phyloP scores from a whole-genome alignment of 1,140 invertebrate species.

The Polypedilum pembai region DNA sequence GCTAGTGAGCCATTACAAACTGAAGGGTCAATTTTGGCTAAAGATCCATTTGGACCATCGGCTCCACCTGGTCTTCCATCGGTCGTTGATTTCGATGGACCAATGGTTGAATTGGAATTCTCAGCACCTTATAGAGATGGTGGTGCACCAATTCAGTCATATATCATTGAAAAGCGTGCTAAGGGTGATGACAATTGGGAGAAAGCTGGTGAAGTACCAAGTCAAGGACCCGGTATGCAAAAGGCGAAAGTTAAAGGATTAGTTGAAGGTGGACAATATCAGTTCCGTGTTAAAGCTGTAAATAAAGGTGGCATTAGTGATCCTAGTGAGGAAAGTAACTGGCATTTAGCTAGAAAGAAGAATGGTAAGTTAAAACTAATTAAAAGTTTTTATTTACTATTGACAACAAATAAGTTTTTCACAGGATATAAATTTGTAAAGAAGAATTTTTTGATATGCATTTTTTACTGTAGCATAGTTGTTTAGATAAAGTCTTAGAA shows the following conservation, averaged over 20 bases:
- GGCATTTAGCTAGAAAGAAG: slow-evolving; percentile 71
- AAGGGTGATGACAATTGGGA: slow-evolving; percentile 92
- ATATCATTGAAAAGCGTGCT: slow-evolving; percentile 94
- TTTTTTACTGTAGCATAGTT: background rate
- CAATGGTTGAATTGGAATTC: slow-evolving; percentile 91
- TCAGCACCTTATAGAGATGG: slow-evolving; percentile 91
- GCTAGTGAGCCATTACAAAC: slow-evolving; percentile 89
- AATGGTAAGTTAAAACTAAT: slow-evolving; percentile 8
- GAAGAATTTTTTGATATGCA: background rate
- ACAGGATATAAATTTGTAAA: background rate
- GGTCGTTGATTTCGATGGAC: slow-evolving; percentile 88
- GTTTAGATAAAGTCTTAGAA: background rate
- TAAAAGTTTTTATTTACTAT: too few species aligned
- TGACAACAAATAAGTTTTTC: too few species aligned
- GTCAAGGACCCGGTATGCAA: slow-evolving; percentile 51
- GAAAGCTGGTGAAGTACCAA: slow-evolving; percentile 74
- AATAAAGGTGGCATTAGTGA: slow-evolving; percentile 96
- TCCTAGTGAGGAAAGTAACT: slow-evolving; percentile 88
- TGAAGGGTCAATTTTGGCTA: slow-evolving; percentile 77
- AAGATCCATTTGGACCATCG: slow-evolving; percentile 91
- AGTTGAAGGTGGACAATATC: slow-evolving; percentile 88
- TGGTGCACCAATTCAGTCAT: slow-evolving; percentile 91
- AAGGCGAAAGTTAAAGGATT: slow-evolving; percentile 76
- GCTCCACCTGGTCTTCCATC: slow-evolving; percentile 85
- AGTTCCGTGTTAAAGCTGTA: slow-evolving; percentile 88